Conservation (phyloP, 1,140 invertebrate species). For the Heliconius hermathena region DNA sequence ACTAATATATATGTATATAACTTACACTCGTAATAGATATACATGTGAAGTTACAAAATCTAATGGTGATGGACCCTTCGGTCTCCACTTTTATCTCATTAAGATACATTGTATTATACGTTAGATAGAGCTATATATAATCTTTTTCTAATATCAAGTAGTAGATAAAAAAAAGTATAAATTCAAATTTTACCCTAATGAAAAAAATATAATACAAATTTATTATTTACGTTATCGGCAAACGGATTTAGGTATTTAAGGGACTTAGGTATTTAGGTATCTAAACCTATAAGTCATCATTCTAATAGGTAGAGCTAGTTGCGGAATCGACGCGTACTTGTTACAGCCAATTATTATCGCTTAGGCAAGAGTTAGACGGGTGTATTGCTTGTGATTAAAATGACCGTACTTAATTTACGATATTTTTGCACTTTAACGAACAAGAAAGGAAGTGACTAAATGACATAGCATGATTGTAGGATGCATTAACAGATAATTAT, state of each 20-base stretch:
- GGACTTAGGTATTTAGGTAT: no score
- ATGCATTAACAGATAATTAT: conserved; percentile 45
- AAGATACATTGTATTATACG: no score
- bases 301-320: background rate
- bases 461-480: conserved; percentile 36
- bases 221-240: no score
- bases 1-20: no score
- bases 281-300: background rate
- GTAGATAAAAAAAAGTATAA: background rate
- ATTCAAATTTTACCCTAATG: no score
- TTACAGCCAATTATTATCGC: conserved; percentile 53
- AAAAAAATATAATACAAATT: background rate
- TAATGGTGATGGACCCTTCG: background rate
- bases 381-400: conserved; percentile 55
- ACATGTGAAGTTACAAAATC: no score
- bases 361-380: conserved; percentile 40
- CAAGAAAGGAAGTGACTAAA: conserved; percentile 43
- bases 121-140: background rate
- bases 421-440: conserved; percentile 46
- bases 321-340: conserved; percentile 3
- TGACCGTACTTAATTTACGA: conserved; percentile 54
- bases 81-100: background rate
- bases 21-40: no score
- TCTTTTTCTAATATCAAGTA: background rate
- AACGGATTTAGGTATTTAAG: no score